A percentile compares a stretch with the other conserved stretches of the same genome.
Evolutionary conservation across 2,797 vertebrate species (phyloP).

Genomic region (Linurgus olivaceus): DNA sequence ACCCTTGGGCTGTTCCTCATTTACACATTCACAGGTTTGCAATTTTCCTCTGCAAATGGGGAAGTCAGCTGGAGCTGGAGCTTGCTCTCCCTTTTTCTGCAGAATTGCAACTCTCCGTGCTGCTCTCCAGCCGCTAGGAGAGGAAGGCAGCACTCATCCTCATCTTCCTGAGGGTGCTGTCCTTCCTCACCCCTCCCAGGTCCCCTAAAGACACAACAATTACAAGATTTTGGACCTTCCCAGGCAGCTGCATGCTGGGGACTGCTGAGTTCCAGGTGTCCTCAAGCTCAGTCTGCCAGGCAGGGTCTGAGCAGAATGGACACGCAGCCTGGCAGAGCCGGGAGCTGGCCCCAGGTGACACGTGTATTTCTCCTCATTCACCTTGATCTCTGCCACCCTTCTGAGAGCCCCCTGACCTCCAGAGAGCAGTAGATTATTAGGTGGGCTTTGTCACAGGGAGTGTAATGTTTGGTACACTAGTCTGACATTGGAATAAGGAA

Average conservation of each 20-base stretch:
- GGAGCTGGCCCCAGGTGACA: neutral
- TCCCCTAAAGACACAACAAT: neutral
- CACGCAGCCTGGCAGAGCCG: neutral
- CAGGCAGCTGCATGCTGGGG: neutral
- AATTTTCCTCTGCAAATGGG: neutral
- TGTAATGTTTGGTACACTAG: neutral
- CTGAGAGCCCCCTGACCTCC: neutral
- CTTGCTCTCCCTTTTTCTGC: neutral
- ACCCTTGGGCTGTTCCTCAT: conserved; percentile 2
- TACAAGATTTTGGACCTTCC: neutral
- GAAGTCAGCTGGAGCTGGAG: neutral
- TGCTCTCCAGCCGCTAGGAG: neutral
- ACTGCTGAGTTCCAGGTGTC: neutral
- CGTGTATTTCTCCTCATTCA: neutral
- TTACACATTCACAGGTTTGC: neutral
- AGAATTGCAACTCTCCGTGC: neutral
- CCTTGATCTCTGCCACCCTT: neutral
- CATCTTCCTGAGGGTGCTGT: neutral
- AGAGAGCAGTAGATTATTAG: neutral
- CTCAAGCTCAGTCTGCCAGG: neutral
- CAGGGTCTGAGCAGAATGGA: accelerated
- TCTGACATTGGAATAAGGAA: neutral
- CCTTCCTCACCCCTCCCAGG: neutral
- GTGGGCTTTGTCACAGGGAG: neutral
- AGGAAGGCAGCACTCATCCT: neutral